Percentiles rank a stretch among this genome's conserved stretches.
Evolutionary conservation across 1,140 invertebrate species (phyloP).

Genomic region (Sarcophaga bullata): DNA sequence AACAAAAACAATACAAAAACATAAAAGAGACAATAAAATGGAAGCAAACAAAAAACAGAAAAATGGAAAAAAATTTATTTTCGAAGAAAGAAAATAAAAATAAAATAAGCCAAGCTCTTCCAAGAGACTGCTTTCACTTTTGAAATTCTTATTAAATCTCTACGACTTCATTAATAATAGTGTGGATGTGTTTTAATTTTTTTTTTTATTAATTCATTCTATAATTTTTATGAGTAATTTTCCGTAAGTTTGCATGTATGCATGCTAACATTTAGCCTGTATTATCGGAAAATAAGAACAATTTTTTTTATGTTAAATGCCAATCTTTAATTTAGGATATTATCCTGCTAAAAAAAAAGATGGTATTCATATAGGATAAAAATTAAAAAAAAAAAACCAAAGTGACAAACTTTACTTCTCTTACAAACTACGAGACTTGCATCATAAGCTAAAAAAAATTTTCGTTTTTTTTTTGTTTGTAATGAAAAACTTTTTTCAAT

Average conservation of each 20-base stretch:
- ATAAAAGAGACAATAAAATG: not conserved
- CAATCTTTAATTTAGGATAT: no score
- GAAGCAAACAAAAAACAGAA: not conserved
- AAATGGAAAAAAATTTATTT: no score
- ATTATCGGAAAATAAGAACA: not conserved
- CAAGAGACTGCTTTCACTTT: not conserved
- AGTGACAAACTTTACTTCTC: slow-evolving; percentile 20
- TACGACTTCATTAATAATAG: not conserved
- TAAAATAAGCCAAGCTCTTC: not conserved
- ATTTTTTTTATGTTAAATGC: no score
- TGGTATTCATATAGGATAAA: no score
- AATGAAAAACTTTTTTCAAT: slow-evolving; percentile 44
- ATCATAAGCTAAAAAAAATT: slow-evolving; percentile 22
- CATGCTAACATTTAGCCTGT: not conserved
- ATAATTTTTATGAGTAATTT: no score
- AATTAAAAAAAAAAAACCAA: not conserved
- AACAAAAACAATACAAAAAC: not conserved
- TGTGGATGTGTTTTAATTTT: no score
- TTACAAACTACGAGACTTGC: not conserved
- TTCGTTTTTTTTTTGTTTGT: not conserved
- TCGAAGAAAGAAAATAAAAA: not conserved
- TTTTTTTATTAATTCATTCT: no score
- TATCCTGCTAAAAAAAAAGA: no score
- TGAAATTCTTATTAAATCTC: not conserved
- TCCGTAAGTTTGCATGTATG: no score